Percentiles rank a stretch among this genome's conserved stretches.
Conservation (phyloP, 2,797 vertebrate species). For the Lophotriccus pileatus region DNA sequence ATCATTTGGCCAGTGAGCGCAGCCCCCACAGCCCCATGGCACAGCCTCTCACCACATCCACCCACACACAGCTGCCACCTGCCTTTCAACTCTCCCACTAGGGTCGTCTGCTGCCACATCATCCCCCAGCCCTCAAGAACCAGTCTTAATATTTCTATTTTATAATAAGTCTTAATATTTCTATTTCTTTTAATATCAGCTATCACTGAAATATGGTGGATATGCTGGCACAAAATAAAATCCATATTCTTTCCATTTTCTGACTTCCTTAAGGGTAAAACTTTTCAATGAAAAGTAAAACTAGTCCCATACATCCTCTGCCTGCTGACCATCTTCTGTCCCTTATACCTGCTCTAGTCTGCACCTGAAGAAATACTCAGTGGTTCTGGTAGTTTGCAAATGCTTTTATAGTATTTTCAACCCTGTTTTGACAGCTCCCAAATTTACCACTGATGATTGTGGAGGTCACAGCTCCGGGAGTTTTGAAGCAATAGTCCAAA, state of each 20-base stretch:
- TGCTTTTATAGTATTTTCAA: not conserved
- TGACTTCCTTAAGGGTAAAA: not conserved
- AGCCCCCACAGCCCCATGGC: not conserved
- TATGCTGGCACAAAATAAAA: not conserved
- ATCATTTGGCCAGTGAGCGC: accelerated
- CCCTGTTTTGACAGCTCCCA: not conserved
- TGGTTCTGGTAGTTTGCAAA: not conserved
- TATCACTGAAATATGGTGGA: not conserved
- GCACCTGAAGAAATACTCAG: not conserved
- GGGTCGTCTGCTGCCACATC: not conserved
- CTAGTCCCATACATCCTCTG: not conserved
- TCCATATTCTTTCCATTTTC: not conserved
- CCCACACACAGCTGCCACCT: accelerated
- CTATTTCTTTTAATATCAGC: not conserved
- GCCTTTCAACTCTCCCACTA: not conserved
- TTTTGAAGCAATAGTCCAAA: not conserved
- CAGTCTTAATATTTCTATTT: not conserved
- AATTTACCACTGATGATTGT: not conserved
- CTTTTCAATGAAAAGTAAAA: not conserved
- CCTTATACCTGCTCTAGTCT: not conserved
- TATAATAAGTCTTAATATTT: too few relatives aligned
- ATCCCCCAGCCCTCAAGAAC: not conserved
- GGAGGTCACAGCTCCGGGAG: not conserved
- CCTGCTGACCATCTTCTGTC: not conserved
- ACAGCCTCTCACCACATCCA: not conserved